Conservation (phyloP, 2,888 invertebrate species). For the Caenorhabditis drosophilae region DNA sequence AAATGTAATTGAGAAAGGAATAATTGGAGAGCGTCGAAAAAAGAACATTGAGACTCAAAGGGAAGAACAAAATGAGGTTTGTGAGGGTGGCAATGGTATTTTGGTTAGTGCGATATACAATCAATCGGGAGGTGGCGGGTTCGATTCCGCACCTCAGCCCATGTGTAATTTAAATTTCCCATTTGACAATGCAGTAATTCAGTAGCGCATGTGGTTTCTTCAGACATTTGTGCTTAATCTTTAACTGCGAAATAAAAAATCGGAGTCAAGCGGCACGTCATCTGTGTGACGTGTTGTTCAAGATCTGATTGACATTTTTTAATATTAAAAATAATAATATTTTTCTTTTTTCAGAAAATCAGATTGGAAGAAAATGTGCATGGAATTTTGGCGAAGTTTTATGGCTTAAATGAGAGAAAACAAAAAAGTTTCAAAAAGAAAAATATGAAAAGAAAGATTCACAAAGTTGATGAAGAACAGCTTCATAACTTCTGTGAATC, state of each 20-base stretch:
- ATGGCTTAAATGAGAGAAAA: constrained; percentile 12
- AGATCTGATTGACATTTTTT: constrained; percentile 34
- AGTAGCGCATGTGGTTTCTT: constrained; percentile 32
- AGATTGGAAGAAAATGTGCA: constrained; percentile 10
- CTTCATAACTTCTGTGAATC: constrained; percentile 20
- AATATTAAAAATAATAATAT: no score
- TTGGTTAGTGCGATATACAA: constrained; percentile 4
- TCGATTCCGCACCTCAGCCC: constrained; percentile 13
- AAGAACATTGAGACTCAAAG: constrained; percentile 7
- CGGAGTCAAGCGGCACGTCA: constrained; percentile 38
- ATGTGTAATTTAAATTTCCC: no score
- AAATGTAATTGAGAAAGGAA: constrained; percentile 17
- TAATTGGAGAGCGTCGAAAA: constrained; percentile 30
- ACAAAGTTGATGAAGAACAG: constrained; percentile 33
- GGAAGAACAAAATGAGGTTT: constrained; percentile 11
- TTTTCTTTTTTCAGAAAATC: constrained; percentile 17
- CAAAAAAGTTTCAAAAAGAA: constrained; percentile 14
- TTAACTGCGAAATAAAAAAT: constrained; percentile 28
- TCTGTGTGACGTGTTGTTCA: constrained; percentile 37
- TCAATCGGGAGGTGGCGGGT: constrained; percentile 2
- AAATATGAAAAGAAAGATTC: constrained; percentile 26
- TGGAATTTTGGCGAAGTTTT: constrained; percentile 18
- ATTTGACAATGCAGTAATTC: constrained; percentile 36
- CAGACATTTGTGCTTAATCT: constrained; percentile 35
- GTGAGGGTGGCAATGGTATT: constrained; percentile 4